Evolutionary conservation across 2,888 invertebrate species (phyloP).

Genomic region (Hirtodrosophila trivittata): DNA sequence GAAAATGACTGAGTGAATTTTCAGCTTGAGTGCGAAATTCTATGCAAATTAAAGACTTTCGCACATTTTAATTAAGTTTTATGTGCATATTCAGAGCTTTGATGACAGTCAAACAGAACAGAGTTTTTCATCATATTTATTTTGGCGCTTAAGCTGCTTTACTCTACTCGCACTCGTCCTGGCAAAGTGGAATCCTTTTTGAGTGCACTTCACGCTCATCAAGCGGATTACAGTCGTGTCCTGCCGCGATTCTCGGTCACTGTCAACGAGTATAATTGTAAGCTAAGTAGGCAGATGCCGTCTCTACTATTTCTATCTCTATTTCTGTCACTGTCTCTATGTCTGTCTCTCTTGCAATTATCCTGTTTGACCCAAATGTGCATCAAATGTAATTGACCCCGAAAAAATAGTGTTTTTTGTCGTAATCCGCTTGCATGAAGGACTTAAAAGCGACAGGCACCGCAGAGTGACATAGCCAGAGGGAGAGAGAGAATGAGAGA

Average conservation of each 20-base stretch:
- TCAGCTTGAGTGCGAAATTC: too few species aligned
- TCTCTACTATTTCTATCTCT: too few species aligned
- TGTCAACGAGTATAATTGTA: conserved; percentile 33
- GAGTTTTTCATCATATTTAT: conserved; percentile 32
- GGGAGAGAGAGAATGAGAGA: conserved; percentile 1
- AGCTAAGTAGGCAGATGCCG: conserved; percentile 22
- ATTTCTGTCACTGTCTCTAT: background rate
- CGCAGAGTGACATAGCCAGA: background rate
- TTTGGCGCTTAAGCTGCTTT: conserved; percentile 43
- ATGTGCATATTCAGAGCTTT: conserved; percentile 11
- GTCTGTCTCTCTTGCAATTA: background rate
- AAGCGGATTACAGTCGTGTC: conserved; percentile 41
- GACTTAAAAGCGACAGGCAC: background rate
- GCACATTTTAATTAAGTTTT: conserved; percentile 30
- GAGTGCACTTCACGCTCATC: conserved; percentile 42
- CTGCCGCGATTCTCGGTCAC: conserved; percentile 4
- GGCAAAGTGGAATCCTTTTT: conserved; percentile 19
- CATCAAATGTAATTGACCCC: conserved; percentile 27
- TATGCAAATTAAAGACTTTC: too few species aligned
- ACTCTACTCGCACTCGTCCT: conserved; percentile 4
- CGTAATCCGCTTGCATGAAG: background rate
- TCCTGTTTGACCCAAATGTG: conserved; percentile 44
- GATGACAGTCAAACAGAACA: conserved; percentile 13
- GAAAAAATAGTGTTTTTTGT: conserved; percentile 31
- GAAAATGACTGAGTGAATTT: too few species aligned